phyloP scores from a whole-genome alignment of 1,140 invertebrate genomes.

The Triops longicaudatus region DNA sequence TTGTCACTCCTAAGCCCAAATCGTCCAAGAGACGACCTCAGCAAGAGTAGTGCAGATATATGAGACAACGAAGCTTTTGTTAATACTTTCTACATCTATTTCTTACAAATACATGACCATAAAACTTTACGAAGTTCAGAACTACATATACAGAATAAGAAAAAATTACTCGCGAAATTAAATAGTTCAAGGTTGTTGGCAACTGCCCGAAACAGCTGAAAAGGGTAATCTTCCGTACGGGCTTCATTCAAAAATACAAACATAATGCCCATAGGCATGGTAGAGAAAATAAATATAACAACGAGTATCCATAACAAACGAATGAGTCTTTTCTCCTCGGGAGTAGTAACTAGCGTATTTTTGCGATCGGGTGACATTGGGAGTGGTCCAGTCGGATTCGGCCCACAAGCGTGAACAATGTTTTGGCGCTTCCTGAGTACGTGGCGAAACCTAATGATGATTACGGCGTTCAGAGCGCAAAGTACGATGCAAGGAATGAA shows the following conservation, averaged over 20 bases:
- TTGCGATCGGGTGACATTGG: neutral
- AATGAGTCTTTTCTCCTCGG: neutral
- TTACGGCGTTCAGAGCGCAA: slow-evolving; percentile 16
- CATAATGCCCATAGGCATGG: slow-evolving; percentile 9
- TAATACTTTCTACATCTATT: neutral
- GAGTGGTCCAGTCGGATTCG: neutral
- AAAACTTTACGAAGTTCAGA: slow-evolving; percentile 18
- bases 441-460: slow-evolving; percentile 4
- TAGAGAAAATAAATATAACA: slow-evolving; percentile 18
- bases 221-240: neutral
- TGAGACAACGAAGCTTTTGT: neutral
- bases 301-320: slow-evolving; percentile 11
- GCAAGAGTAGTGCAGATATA: neutral
- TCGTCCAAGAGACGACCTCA: neutral
- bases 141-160: slow-evolving; percentile 23
- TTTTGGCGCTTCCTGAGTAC: slow-evolving; percentile 17
- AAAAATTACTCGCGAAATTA: slow-evolving; percentile 19
- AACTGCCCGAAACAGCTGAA: slow-evolving; percentile 17
- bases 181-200: slow-evolving; percentile 24
- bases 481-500: slow-evolving; percentile 21
- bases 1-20: slow-evolving; percentile 1
- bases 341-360: neutral
- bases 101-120: neutral
- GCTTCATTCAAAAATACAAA: neutral
- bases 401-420: neutral